phyloP scores from a whole-genome alignment of 1,140 invertebrate genomes.

The Cyclargus thomasi region DNA sequence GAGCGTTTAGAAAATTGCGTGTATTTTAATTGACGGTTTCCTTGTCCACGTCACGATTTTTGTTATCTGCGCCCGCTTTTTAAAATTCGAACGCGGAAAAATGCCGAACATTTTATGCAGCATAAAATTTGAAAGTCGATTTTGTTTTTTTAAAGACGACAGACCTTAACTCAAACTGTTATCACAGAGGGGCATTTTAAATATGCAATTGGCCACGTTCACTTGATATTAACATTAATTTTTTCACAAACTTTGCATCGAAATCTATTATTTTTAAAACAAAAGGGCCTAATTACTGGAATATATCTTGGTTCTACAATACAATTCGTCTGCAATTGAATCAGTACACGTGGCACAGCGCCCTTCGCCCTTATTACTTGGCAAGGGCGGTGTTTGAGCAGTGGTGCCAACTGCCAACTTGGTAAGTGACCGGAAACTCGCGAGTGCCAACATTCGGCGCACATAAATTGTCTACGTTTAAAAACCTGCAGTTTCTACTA shows the following conservation, averaged over 20 bases:
- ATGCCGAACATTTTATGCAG: background rate
- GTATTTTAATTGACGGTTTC: conserved; percentile 1
- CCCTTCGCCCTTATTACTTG: conserved; percentile 17
- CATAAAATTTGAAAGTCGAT: background rate
- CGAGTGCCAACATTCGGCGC: conserved; percentile 18
- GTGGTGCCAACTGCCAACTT: conserved; percentile 19
- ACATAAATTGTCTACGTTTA: conserved; percentile 16
- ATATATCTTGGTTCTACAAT: background rate
- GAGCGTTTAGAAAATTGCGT: background rate
- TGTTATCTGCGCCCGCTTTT: too few relatives aligned
- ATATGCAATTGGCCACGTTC: background rate
- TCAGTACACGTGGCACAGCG: background rate
- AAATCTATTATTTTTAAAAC: background rate
- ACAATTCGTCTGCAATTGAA: background rate
- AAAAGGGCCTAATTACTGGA: background rate
- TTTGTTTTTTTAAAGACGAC: background rate
- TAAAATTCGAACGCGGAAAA: background rate
- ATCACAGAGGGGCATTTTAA: background rate
- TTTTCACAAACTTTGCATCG: background rate
- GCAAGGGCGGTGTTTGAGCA: conserved; percentile 16
- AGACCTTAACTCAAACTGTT: background rate
- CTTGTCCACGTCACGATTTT: background rate
- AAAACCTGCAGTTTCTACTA: conserved; percentile 13
- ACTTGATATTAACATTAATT: background rate
- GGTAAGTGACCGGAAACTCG: conserved; percentile 23